Evolutionary conservation across 2,888 invertebrate species (phyloP), one percentile per base, ranked within the genome.

Genomic region (Cosmia pyralina): DNA sequence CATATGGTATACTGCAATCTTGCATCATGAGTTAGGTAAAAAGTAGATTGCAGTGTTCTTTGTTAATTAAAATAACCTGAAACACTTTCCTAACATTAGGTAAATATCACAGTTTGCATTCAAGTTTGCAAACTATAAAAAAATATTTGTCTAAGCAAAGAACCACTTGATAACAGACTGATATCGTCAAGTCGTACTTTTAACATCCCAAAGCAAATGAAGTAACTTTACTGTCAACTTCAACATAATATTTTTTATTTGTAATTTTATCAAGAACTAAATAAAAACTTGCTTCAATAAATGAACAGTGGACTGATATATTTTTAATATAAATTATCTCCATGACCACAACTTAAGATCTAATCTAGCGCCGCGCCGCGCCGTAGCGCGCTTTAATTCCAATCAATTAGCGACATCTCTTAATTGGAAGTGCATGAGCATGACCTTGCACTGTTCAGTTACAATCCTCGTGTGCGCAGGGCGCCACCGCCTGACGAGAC

Each of bases 401-500:
- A 60, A 60, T 53, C 48, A 22, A 41, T 60, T 22, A 50, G 22
- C 22, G n/a, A 59, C 38, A 68, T 78, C 55, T 53, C n/a, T 70
- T 50, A 13, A 55, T 64, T 57, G 52, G 15, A 15, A 15, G 17
- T n/a, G 34, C n/a, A 58, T 41, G 46, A 13, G 48, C 19, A 44
- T 62, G 66, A 44, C 77, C 85, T 84, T 81, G 71, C 41, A 44
- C 41, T 48, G 48, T 66, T 55, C 50, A 53, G 52, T 50, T 34
- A 58, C 57, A 59, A 41, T 44, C 13, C 34, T 11, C 13, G 46
- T n/a, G 34, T 69, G 85, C 82, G 68, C 66, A 19, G 69, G 77
- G n/a, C n/a, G n/a, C n/a, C 69, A 63, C 71, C 65, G 77, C 17
- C 22, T 67, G 71, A 57, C 60, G 64, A 55, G 53, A 48, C 69